Percentiles rank a stretch among this genome's conserved stretches.
These are phyloP conservation scores for Mohoua ochrocephala DNA, from an alignment of 2,113 vertebrate species.

Conservation along the genomic window DNA sequence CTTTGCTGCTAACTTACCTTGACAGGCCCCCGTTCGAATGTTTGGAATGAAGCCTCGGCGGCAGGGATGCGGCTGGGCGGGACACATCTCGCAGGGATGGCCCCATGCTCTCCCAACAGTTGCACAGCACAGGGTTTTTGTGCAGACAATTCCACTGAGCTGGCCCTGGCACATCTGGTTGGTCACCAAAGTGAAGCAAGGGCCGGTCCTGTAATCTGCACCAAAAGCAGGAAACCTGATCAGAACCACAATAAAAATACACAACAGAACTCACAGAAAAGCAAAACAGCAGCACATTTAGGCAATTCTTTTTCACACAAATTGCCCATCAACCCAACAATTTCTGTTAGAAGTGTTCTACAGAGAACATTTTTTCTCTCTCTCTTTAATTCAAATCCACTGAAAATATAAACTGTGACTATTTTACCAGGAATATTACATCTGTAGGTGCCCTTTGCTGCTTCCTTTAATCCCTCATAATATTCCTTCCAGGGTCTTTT, in stretches of 20 bases:
- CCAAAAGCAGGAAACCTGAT: conserved; percentile 28
- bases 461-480: neutral
- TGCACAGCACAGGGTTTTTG: conserved; percentile 95
- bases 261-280: neutral
- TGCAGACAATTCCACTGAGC: conserved; percentile 96
- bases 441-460: neutral
- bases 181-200: conserved; percentile 91
- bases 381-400: neutral
- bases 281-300: neutral
- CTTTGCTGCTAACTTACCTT: conserved; percentile 78
- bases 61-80: conserved; percentile 94
- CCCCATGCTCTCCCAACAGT: conserved; percentile 97
- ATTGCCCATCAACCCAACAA: neutral
- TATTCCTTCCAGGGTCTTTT: neutral
- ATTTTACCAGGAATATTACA: neutral
- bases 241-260: neutral
- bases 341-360: neutral
- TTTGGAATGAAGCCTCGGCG: conserved; percentile 96
- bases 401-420: neutral
- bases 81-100: conserved; percentile 98
- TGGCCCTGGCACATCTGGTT: conserved; percentile 99
- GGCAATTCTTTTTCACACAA: neutral
- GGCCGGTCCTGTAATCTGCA: conserved; percentile 96
- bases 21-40: conserved; percentile 93
- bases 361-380: neutral